Evolutionary conservation across 2,113 vertebrate genomes (phyloP), one percentile per base, ranked within the genome.

Genomic region (Rhinopomastus cyanomelas): DNA sequence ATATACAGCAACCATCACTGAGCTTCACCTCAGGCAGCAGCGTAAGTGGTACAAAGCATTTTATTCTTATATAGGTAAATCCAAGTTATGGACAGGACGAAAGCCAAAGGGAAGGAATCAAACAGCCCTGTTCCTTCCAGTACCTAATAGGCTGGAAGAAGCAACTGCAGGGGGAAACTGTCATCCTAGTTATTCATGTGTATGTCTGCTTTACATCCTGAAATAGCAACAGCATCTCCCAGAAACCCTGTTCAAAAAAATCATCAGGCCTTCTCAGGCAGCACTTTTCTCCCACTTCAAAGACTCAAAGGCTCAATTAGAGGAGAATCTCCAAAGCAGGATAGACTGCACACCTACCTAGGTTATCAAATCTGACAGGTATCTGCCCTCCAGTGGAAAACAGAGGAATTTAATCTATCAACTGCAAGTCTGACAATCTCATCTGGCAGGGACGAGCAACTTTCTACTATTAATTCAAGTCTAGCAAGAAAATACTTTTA

Each of bases 361-460:
- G 29, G 49, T 25, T 30, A 32, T 27, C n/a, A 65, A 37, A 64
- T 56, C 32, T 55, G 62, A 79, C 23, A 87, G 67, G 56, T 53
- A 68, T 69, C 93, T 93, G 94, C 96, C 96, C 96, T 97, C 96
- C 95, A 92, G 94, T 94, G 96, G 96, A 78, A 82, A 87, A 91
- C 2, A 21, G 32, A 92, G 74, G 84, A 80, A 96, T 78, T 95
- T 82, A 42, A 69, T 36, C 29, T 67, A 29, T 32, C 57, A 87
- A 68, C 2, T 74, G 16, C 52, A 89, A 76, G 57, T 21, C 19
- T 55, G 57, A 56, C 39, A 34, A 6, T 57, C 46, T 64, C 48
- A 18, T 5, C 29, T 4, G 1, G 32, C 8, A 44, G 0, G 2
- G 26, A 16, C 3, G 1, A 64, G 34, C 42, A 83, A 71, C 61